phyloP scores from a whole-genome alignment of 2,797 vertebrate species.

The Diglossa cyanea region DNA sequence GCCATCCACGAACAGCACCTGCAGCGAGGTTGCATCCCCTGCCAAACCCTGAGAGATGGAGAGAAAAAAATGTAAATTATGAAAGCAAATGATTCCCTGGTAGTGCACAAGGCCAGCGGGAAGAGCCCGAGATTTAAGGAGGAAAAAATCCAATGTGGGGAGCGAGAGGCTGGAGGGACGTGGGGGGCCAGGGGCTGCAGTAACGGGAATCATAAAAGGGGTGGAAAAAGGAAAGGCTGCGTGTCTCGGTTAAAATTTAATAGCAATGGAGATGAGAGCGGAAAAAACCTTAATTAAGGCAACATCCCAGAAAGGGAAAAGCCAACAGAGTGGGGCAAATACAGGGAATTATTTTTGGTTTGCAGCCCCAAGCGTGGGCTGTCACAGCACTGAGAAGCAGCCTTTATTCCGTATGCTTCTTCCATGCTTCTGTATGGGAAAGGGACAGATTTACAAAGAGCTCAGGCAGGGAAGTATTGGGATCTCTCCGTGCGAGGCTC shows the following conservation, averaged over 20 bases:
- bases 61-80: slow-evolving; percentile 72
- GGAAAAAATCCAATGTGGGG: background rate
- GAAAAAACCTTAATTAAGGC: slow-evolving; percentile 47
- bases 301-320: background rate
- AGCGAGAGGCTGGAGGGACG: background rate
- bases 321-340: background rate
- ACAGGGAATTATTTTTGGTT: background rate
- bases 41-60: slow-evolving; percentile 20
- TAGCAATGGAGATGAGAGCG: slow-evolving; percentile 32
- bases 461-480: background rate
- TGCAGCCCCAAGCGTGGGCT: background rate
- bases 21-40: background rate
- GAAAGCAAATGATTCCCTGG: slow-evolving; percentile 72
- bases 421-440: slow-evolving; percentile 26
- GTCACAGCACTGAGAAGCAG: slow-evolving; percentile 1
- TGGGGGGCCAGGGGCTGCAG: background rate
- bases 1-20: slow-evolving; percentile 64
- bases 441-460: slow-evolving; percentile 31
- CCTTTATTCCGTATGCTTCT: slow-evolving; percentile 50
- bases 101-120: slow-evolving; percentile 48
- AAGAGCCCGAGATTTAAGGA: slow-evolving; percentile 50
- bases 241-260: slow-evolving; percentile 57
- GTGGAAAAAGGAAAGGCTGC: slow-evolving; percentile 6
- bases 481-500: background rate
- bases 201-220: background rate